Base-by-base conservation (phyloP, 2,797 vertebrate species). In the Clamator glandarius region DNA sequence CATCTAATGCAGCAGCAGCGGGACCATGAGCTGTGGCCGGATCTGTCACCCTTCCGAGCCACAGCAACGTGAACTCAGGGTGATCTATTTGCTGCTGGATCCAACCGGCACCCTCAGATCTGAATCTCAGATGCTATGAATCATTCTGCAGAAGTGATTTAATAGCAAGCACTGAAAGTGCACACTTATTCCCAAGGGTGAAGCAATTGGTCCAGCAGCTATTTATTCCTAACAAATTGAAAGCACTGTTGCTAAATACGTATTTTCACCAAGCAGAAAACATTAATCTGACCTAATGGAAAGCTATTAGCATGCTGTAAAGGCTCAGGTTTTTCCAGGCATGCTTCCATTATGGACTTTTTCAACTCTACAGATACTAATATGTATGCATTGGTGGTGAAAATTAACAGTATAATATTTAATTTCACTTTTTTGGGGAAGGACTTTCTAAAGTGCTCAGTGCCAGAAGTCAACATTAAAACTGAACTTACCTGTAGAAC, bases 271-370 rank as follows among this genome's bases (percentile, higher is more conserved):
- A 17, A 91, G 85, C 55, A 96, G 87, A 77, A 92, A 70, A 68
- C 80, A 92, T 92, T 89, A 90, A 93, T 93, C 85, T 82, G 90
- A 79, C 59, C 83, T 90, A 93, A 95, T 90, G 77, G 80, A 91
- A 96, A 93, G 54, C 74, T 85, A 94, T 94, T 96, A 95, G 87
- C 67, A 74, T 87, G 87, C 80, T 84, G 55, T 36, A 94, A 86
- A 90, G 70, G 67, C 52, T 91, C 68, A 51, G 26, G 64, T 54
- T 94, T 95, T 92, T 90, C 89, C 33, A 89, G 74, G 50, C 2
- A 2, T 62, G 36, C 77, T 77, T 79, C 92, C 83, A 79, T 93
- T 87, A 90, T 6, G 58, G 77, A 89, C 74, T 62, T 91, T 58
- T 92, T 59, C 57, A 87, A 64, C 74, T 77, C 26, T 54, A 44